phyloP scores from a whole-genome alignment of 2,113 vertebrate genomes.

The Podilymbus podiceps region DNA sequence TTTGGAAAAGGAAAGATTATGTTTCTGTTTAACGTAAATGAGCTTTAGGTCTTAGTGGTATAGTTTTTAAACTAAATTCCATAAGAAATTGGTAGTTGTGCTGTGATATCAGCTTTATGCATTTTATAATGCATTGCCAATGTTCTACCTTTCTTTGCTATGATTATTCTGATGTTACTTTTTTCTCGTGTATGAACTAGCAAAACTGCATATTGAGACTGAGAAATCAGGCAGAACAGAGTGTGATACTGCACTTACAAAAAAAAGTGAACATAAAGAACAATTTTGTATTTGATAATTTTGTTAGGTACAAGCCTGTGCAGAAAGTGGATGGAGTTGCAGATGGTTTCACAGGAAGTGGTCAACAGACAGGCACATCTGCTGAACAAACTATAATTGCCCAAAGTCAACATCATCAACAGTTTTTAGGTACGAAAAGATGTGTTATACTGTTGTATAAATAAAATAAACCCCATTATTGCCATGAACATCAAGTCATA shows the following conservation, averaged over 20 bases:
- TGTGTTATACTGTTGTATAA: neutral
- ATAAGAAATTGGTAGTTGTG: neutral
- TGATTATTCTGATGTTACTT: neutral
- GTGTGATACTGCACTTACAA: neutral
- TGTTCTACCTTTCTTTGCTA: neutral
- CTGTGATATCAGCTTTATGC: neutral
- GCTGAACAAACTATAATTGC: conserved; percentile 81
- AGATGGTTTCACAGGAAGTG: conserved; percentile 79
- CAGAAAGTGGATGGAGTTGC: conserved; percentile 82
- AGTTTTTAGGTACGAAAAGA: conserved; percentile 80
- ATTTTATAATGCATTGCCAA: neutral
- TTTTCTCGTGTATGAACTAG: neutral
- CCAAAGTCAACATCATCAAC: conserved; percentile 84
- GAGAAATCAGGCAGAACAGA: neutral
- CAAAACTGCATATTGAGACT: neutral
- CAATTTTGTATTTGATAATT: conserved; percentile 61
- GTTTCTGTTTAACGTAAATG: neutral
- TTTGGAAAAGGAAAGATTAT: neutral
- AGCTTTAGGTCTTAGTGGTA: neutral
- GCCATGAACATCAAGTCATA: neutral
- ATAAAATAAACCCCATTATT: neutral
- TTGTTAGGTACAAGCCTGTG: conserved; percentile 81
- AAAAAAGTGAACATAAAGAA: conserved; percentile 37
- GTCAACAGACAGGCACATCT: conserved; percentile 79
- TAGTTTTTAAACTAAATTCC: neutral